phyloP scores from a whole-genome alignment of 1,140 invertebrate genomes.

The Adelges cooleyi region DNA sequence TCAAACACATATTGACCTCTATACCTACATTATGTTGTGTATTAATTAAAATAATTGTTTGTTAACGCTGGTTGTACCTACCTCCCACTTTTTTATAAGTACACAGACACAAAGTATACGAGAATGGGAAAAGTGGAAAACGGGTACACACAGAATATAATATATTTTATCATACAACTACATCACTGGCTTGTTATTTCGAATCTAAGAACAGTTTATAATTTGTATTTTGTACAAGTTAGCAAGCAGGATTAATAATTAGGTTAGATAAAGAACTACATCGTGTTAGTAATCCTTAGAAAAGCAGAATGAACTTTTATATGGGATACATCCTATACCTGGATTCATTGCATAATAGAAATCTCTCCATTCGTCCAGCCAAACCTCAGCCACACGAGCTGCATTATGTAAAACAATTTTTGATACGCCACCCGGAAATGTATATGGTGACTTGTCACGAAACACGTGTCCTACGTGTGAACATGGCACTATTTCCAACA shows the following conservation, averaged over 20 bases:
- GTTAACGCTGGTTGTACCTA: too few relatives aligned
- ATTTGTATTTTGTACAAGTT: too few relatives aligned
- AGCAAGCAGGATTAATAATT: constrained; percentile 17
- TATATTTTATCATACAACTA: too few relatives aligned
- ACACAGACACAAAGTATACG: too few relatives aligned
- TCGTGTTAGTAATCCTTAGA: constrained; percentile 12
- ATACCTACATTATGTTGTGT: too few relatives aligned
- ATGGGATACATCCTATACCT: constrained; percentile 51
- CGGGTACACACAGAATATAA: too few relatives aligned
- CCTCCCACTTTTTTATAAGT: too few relatives aligned
- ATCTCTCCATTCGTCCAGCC: constrained; percentile 97
- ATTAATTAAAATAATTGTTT: too few relatives aligned
- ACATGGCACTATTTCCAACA: constrained; percentile 88
- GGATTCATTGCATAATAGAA: constrained; percentile 98
- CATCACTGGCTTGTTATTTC: too few relatives aligned
- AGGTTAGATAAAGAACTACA: background rate
- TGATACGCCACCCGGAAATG: constrained; percentile 96
- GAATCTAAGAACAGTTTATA: too few relatives aligned
- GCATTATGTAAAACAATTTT: constrained; percentile 96
- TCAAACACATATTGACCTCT: too few relatives aligned
- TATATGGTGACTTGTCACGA: constrained; percentile 97
- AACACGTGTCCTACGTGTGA: constrained; percentile 97
- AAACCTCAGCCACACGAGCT: constrained; percentile 89
- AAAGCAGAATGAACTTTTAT: constrained; percentile 14
- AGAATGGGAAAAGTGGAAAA: too few relatives aligned